Percentiles rank a stretch among this genome's conserved stretches.
These are phyloP conservation scores for Pluvialis apricaria DNA, from an alignment of 2,113 vertebrate genomes.

Conservation along the genomic window DNA sequence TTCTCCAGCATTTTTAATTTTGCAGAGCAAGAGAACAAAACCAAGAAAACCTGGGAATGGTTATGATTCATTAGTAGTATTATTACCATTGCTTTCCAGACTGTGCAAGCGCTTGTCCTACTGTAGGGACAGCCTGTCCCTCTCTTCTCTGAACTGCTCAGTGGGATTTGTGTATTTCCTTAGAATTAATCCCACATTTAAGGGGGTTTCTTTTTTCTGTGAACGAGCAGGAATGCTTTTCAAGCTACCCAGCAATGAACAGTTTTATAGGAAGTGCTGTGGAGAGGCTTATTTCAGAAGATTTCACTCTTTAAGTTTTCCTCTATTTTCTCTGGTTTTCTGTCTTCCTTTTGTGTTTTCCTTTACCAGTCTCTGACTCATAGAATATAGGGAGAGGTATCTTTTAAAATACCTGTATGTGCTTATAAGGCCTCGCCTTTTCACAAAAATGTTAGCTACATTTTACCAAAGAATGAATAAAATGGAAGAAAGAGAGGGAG, in stretches of 20 bases:
- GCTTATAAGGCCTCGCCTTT: not conserved
- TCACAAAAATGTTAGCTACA: not conserved
- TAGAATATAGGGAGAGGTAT: not conserved
- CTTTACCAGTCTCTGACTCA: not conserved
- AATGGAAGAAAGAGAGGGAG: not conserved
- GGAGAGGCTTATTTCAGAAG: not conserved
- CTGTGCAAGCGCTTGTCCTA: not conserved
- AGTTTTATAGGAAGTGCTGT: not conserved
- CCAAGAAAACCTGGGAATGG: not conserved
- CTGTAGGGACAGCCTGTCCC: not conserved
- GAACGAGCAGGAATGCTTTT: not conserved
- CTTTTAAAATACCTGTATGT: not conserved
- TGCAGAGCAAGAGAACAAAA: not conserved
- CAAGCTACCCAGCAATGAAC: not conserved
- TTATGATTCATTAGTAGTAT: not conserved
- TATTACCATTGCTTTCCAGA: not conserved
- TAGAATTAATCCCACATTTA: not conserved
- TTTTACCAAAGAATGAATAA: not conserved
- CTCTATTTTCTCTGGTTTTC: not conserved
- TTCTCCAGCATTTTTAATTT: not conserved
- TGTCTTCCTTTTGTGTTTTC: not conserved
- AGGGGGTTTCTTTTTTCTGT: not conserved
- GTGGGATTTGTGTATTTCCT: not conserved
- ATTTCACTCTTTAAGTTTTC: not conserved
- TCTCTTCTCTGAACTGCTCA: not conserved